Evolutionary conservation across 2,888 invertebrate genomes (phyloP), one percentile per base, ranked within the genome.

Genomic region (Eledone cirrhosa): DNA sequence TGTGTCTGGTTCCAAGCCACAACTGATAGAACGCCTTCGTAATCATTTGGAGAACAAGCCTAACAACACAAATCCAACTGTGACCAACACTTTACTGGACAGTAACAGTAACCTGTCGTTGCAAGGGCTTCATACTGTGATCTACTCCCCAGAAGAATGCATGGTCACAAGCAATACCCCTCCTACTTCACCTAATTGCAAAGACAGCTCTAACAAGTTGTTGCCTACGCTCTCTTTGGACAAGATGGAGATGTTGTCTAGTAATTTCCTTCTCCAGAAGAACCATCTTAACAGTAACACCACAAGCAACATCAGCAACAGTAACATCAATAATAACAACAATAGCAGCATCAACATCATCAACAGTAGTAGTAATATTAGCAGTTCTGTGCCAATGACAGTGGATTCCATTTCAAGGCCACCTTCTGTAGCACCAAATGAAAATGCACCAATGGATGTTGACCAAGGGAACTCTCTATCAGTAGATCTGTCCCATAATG

Each of bases 1-100:
- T 8, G 98, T 99, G 0, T 98, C 98, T 19, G 98, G 98, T 31
- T 95, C 98, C 0, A 99, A 99, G 90, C 97, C 97, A 14, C 97
- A 97, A 89, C 92, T 99, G 67, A 95, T 99, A 80, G 97, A 98
- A 90, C 93, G 98, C 67, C 92, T 98, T 79, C 95, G 95, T 83
- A 95, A 92, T 8, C 92, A 89, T 85, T 88, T 91, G 41, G 91
- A 91, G 77, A 85, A 83, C 22, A 89, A 90, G 33, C 81, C 84
- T 22, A 80, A 80, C 24, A 81, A 48, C 67, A 78, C 77, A 31
- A 69, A 48, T 53, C 24, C 67, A 78, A 31, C 81, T 81, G 59
- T 31, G 80, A 67, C 82, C 81, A 41, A 81, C 80, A 19, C 74
- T 80, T 29, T 80, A 81, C 72, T 79, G 80, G 76, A 65, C 77